Conservation (phyloP, 2,113 vertebrate species). For the Rallus limicola region DNA sequence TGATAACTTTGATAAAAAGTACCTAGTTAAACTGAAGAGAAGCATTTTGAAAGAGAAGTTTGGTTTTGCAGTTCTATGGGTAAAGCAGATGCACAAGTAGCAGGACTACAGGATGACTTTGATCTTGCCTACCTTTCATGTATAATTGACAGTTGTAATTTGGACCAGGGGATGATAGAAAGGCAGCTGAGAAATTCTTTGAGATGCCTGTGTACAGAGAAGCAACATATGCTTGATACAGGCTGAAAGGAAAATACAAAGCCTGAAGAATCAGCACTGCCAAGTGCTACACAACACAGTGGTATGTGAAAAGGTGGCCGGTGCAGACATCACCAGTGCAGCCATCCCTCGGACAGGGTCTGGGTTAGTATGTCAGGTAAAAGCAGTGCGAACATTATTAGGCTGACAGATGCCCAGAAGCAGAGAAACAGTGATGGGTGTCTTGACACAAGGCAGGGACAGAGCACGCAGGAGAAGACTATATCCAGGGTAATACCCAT, state of each 20-base stretch:
- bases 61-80: not conserved
- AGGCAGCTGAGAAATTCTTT: not conserved
- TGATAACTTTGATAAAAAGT: not conserved
- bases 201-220: not conserved
- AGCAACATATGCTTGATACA: not conserved
- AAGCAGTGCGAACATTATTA: accelerated
- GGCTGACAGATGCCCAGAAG: not conserved
- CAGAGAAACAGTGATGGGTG: accelerated
- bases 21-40: not conserved
- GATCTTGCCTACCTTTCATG: constrained; percentile 51
- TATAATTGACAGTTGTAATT: constrained; percentile 59
- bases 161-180: not conserved
- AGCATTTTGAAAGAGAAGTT: not conserved
- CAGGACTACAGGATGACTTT: constrained; percentile 23
- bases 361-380: not conserved
- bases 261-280: not conserved
- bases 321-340: accelerated
- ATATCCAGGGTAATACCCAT: not conserved
- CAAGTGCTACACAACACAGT: not conserved
- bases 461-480: not conserved
- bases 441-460: not conserved
- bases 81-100: constrained; percentile 36
- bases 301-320: not conserved
- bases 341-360: not conserved
- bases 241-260: not conserved